Conservation (phyloP, 2,888 invertebrate species). For the Mayetiola destructor region DNA sequence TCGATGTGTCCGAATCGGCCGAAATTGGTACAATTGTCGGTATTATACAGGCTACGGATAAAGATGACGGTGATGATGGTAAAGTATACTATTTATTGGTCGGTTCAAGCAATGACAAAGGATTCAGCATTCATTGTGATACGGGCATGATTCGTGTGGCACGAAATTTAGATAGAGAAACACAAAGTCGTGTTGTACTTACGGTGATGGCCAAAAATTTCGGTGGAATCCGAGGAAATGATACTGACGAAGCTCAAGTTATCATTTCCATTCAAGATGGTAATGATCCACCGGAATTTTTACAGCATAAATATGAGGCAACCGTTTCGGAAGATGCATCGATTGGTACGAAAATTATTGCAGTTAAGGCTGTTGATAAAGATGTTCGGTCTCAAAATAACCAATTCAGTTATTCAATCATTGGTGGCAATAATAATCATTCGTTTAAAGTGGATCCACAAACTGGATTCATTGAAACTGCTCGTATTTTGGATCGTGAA, state of each 20-base stretch:
- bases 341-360: conserved; percentile 56
- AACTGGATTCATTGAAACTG: conserved; percentile 67
- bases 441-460: conserved; percentile 80
- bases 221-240: conserved; percentile 86
- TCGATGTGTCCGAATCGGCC: conserved; percentile 85
- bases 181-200: conserved; percentile 74
- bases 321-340: conserved; percentile 65
- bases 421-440: conserved; percentile 68
- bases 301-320: conserved; percentile 61
- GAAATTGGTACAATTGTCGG: conserved; percentile 75
- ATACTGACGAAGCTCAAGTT: conserved; percentile 89
- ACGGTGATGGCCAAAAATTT: conserved; percentile 90
- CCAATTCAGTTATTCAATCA: conserved; percentile 80
- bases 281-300: conserved; percentile 89
- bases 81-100: conserved; percentile 83
- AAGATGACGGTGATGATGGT: conserved; percentile 77
- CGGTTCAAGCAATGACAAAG: conserved; percentile 82
- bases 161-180: conserved; percentile 68
- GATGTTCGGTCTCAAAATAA: conserved; percentile 84
- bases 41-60: conserved; percentile 73
- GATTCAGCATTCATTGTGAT: conserved; percentile 71
- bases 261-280: conserved; percentile 89
- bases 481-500: conserved; percentile 66
- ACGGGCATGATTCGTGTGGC: conserved; percentile 75
- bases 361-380: conserved; percentile 77